A percentile compares a stretch with the other conserved stretches of the same genome.
phyloP scores from a whole-genome alignment of 2,113 vertebrate genomes.

The Brienomyrus longianalis region DNA sequence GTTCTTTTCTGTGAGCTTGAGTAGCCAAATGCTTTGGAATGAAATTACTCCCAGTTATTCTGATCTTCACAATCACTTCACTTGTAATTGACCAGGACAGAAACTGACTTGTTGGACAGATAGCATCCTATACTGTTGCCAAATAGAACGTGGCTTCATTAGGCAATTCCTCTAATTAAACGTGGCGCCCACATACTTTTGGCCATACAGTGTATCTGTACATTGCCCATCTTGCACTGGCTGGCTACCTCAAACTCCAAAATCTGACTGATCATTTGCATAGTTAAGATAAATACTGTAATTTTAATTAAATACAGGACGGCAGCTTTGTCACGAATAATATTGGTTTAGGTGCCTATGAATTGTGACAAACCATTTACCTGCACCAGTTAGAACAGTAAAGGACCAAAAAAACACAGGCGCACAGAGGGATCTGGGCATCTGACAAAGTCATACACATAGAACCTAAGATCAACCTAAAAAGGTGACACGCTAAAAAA shows the following conservation, averaged over 20 bases:
- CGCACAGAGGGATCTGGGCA: neutral
- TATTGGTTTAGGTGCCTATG: neutral
- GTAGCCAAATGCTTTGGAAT: neutral
- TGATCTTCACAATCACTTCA: neutral
- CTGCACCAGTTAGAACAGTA: neutral
- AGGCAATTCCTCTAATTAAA: neutral
- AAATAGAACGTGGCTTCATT: neutral
- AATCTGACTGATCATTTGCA: neutral
- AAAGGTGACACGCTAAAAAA: neutral
- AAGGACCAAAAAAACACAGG: neutral
- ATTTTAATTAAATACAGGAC: neutral
- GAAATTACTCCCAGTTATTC: neutral
- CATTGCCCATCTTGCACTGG: neutral
- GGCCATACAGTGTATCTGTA: neutral
- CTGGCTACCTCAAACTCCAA: neutral
- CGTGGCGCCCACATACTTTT: neutral
- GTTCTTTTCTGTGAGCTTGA: neutral
- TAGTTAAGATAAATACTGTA: neutral
- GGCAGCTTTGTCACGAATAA: neutral
- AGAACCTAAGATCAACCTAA: neutral
- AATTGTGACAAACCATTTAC: neutral
- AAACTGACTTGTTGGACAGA: neutral
- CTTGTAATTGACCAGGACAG: neutral
- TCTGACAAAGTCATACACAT: neutral
- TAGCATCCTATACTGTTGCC: neutral